phyloP scores from a whole-genome alignment of 2,797 vertebrate genomes.

The Syngnathus rostellatus region DNA sequence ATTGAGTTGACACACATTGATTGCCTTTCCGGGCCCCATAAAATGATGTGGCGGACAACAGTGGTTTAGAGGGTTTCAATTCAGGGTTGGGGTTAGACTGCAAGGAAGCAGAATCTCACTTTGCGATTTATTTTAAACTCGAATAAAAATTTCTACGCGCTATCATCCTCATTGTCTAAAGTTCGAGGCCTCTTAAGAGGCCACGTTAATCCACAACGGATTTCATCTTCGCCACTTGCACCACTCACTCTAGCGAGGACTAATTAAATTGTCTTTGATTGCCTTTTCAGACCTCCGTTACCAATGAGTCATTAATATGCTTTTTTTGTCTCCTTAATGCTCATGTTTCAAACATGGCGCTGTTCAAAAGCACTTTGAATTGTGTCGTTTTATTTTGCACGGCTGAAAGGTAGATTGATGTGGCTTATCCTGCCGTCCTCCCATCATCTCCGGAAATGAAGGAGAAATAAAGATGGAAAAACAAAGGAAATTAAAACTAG shows the following conservation, averaged over 20 bases:
- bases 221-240: slow-evolving; percentile 68
- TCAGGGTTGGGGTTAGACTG: neutral
- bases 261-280: slow-evolving; percentile 86
- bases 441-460: slow-evolving; percentile 54
- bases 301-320: slow-evolving; percentile 80
- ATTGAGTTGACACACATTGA: too few relatives aligned
- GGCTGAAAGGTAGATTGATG: slow-evolving; percentile 57
- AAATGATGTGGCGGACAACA: too few relatives aligned
- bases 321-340: slow-evolving; percentile 49
- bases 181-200: neutral
- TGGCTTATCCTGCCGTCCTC: slow-evolving; percentile 50
- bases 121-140: neutral
- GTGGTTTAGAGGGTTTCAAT: neutral
- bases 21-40: too few relatives aligned
- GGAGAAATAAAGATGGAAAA: slow-evolving; percentile 40
- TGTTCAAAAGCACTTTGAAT: slow-evolving; percentile 67
- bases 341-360: slow-evolving; percentile 75
- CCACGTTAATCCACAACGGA: slow-evolving; percentile 53
- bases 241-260: slow-evolving; percentile 71
- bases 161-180: neutral
- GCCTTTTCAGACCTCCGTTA: slow-evolving; percentile 80
- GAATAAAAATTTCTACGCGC: neutral
- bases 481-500: slow-evolving; percentile 60
- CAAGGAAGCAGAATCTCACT: neutral
- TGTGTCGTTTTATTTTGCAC: slow-evolving; percentile 12